Percentiles rank a stretch among this genome's conserved stretches.
These are phyloP conservation scores for Lutraria rhynchaena DNA, from an alignment of 1,140 invertebrate species.

Conservation along the genomic window DNA sequence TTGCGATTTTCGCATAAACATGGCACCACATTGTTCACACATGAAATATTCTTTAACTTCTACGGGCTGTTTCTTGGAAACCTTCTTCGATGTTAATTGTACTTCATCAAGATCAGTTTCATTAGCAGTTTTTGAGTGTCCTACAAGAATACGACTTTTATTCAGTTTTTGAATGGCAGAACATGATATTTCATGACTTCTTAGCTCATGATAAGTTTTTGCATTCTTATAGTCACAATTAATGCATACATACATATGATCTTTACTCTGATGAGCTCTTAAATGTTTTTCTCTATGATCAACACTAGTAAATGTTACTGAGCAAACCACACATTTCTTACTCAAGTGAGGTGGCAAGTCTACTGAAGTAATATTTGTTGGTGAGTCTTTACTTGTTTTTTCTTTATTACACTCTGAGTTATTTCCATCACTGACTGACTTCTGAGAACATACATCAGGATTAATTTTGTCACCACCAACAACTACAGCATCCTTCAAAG, in stretches of 20 bases:
- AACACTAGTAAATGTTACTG: not conserved
- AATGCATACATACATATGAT: conserved; percentile 19
- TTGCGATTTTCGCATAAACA: conserved; percentile 59
- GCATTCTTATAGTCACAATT: conserved; percentile 40
- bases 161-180: conserved; percentile 5
- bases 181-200: conserved; percentile 62
- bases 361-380: too few species aligned
- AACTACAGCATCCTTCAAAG: not conserved
- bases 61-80: conserved; percentile 16
- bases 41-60: conserved; percentile 31
- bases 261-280: not conserved
- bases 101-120: not conserved
- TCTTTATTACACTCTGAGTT: not conserved
- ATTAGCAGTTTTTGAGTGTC: conserved; percentile 16
- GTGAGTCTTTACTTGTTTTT: not conserved
- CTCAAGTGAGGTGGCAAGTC: not conserved
- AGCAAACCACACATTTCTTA: not conserved
- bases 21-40: conserved; percentile 64
- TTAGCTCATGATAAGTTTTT: conserved; percentile 47
- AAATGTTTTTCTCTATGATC: not conserved
- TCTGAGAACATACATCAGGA: too few species aligned
- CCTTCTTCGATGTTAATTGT: conserved; percentile 18
- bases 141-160: too few species aligned
- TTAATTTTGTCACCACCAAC: conserved; percentile 7
- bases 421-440: too few species aligned